A percentile compares a stretch with the other conserved stretches of the same genome.
phyloP scores from a whole-genome alignment of 2,888 invertebrate species.

The Cantharis flavilabris region DNA sequence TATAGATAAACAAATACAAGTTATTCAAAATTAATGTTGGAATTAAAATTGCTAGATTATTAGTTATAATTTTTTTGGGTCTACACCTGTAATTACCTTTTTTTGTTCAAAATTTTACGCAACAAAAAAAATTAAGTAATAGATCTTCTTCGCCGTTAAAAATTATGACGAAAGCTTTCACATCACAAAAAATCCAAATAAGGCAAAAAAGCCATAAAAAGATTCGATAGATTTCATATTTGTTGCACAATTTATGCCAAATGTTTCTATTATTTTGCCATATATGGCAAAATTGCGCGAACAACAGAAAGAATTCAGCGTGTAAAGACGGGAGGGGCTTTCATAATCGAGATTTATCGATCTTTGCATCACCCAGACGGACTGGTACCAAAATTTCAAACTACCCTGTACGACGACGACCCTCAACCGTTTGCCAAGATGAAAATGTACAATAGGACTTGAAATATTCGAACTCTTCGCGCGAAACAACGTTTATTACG shows the following conservation, averaged over 20 bases:
- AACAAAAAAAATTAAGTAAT: not conserved
- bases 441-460: too few relatives aligned
- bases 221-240: not conserved
- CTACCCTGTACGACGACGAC: too few relatives aligned
- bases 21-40: not conserved
- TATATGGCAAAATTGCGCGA: not conserved
- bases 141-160: not conserved
- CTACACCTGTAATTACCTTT: not conserved
- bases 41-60: not conserved
- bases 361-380: not conserved
- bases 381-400: not conserved
- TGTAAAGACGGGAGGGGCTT: not conserved
- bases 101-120: not conserved
- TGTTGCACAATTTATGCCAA: not conserved
- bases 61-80: not conserved
- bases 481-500: too few relatives aligned
- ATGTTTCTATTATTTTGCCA: not conserved
- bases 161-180: not conserved
- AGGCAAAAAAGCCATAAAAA: not conserved
- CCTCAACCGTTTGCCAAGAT: too few relatives aligned
- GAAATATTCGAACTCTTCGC: too few relatives aligned
- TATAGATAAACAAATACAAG: constrained; percentile 17
- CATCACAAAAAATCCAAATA: not conserved
- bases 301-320: not conserved
- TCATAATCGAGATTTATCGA: not conserved